Base-by-base conservation (phyloP, 2,797 vertebrate species). In the Spea hammondii region DNA sequence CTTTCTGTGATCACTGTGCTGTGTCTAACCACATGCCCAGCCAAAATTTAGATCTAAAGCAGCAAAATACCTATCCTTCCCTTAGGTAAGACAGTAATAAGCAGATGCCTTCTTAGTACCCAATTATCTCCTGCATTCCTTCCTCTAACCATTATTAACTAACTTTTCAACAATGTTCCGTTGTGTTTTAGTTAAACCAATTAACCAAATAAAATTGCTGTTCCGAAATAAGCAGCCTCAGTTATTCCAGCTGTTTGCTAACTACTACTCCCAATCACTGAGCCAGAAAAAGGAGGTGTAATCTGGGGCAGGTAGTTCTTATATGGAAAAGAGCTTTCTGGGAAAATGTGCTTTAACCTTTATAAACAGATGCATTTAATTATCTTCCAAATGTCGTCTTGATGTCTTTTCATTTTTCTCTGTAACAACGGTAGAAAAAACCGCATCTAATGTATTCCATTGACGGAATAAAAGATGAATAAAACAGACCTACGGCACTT, bases 1-100 rank as follows among this genome's bases (percentile, higher is more conserved):
- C 87, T 76, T 83, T 87, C 88, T 90, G 86, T 87, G 83, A 89
- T 89, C 91, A 87, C 80, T 8, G 32, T 87, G 76, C 86, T 80
- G 80, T 83, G 82, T 91, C 89, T 87, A 89, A 89, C 87, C 66
- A 59, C 80, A 84, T 85, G 85, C 66, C 70, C 84, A 87, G 86
- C 87, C 86, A 87, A 84, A 79, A 83, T 85, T 89, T 76, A 88
- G 85, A 87, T 85, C 83, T 82, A 54, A 76, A 66, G 55, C 80
- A 88, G 87, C 85, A 83, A 86, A 88, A 79, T 70, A 69, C 53
- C 49, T 84, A 55, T 80, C 59, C 75, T 88, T 84, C 67, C 77
- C 82, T 77, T 74, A 79, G 64, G 13, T 78, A 70, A 75, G 84
- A 82, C 13, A 46, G 53, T 72, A 80, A 84, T 86, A 81, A 79